phyloP scores from a whole-genome alignment of 2,113 vertebrate genomes.

The Aegithalos caudatus region DNA sequence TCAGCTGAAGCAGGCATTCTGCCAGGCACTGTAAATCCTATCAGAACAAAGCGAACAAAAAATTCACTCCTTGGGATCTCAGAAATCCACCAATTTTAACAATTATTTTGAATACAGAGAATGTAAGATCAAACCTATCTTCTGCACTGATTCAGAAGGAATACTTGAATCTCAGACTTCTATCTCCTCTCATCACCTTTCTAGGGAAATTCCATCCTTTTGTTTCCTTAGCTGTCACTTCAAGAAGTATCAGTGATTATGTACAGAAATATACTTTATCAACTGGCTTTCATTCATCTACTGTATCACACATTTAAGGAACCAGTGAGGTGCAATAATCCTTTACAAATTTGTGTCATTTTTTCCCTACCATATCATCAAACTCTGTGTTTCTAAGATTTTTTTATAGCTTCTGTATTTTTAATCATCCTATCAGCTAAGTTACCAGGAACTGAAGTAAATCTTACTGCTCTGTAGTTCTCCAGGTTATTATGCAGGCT shows the following conservation, averaged over 20 bases:
- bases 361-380: background rate
- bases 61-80: conserved; percentile 1
- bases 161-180: background rate
- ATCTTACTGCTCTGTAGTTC: background rate
- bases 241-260: background rate
- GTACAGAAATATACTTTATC: background rate
- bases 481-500: background rate
- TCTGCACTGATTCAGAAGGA: background rate
- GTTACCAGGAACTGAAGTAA: background rate
- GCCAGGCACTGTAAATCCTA: conserved; percentile 55
- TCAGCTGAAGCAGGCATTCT: conserved; percentile 47
- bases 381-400: background rate
- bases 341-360: background rate
- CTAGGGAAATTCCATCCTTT: background rate
- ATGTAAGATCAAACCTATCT: background rate
- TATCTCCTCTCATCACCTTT: background rate
- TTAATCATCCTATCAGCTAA: background rate
- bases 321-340: background rate
- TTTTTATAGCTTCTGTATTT: background rate
- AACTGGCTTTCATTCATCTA: background rate
- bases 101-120: background rate
- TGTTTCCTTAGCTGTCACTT: background rate
- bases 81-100: background rate
- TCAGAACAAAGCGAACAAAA: conserved; percentile 48
- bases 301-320: background rate